Conservation (phyloP, 2,797 vertebrate genomes). For the Eremophila alpestris region DNA sequence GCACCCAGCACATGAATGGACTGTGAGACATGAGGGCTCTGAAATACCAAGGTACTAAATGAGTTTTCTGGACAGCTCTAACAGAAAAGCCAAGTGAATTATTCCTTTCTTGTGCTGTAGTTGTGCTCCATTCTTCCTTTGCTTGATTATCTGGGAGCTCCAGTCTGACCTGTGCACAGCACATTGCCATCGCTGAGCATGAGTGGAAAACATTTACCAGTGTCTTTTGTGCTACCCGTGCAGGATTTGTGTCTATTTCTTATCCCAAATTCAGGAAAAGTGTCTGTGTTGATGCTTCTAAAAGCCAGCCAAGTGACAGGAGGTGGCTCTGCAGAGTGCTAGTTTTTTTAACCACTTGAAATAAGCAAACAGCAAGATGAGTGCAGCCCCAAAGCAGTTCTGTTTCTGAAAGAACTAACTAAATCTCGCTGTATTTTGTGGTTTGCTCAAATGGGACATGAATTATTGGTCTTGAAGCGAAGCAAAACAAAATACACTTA, state of each 20-base stretch:
- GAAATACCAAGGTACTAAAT: not conserved
- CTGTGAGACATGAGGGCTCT: not conserved
- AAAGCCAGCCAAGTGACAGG: not conserved
- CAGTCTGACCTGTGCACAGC: not conserved
- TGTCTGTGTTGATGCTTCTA: not conserved
- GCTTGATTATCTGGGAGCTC: not conserved
- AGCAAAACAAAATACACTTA: not conserved
- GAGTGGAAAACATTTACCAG: not conserved
- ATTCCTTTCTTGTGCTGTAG: not conserved
- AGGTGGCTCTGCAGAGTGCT: not conserved
- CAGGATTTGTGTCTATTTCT: not conserved
- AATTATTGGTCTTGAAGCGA: not conserved
- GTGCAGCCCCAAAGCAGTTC: not conserved
- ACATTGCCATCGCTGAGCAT: not conserved
- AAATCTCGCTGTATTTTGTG: not conserved
- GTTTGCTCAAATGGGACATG: not conserved
- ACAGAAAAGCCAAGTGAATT: not conserved
- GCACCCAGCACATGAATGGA: not conserved
- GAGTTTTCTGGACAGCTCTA: not conserved
- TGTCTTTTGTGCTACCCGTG: not conserved
- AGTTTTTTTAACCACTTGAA: not conserved
- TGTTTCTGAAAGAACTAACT: not conserved
- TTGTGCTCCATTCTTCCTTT: not conserved
- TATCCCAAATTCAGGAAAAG: not conserved
- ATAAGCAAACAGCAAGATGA: not conserved